Percentiles rank a stretch among this genome's conserved stretches.
Conservation (phyloP, 2,888 invertebrate genomes). For the Galerucella calmariensis region DNA sequence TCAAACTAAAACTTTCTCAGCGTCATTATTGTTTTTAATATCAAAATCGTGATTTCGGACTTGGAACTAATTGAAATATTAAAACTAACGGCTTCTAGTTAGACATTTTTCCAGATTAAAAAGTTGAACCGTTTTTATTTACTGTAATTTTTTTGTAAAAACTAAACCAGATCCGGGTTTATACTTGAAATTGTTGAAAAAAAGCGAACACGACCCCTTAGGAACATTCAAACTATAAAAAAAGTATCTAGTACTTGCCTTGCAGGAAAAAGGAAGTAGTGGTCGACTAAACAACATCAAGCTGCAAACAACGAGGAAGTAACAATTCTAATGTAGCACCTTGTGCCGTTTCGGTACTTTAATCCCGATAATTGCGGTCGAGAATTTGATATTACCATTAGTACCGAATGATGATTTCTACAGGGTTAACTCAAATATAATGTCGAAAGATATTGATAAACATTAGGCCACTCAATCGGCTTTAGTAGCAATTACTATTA, state of each 20-base stretch:
- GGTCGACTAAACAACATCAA: slow-evolving; percentile 43
- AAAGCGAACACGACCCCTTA: not conserved
- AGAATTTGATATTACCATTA: slow-evolving; percentile 25
- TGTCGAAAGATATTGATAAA: too few relatives aligned
- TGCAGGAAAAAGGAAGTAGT: slow-evolving; percentile 47
- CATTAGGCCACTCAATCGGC: too few relatives aligned
- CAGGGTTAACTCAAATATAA: too few relatives aligned
- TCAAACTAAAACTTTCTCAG: slow-evolving; percentile 27
- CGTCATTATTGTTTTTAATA: slow-evolving; percentile 25
- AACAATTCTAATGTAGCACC: slow-evolving; percentile 47
- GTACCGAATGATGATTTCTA: not conserved
- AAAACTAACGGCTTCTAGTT: slow-evolving; percentile 29
- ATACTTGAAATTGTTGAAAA: not conserved
- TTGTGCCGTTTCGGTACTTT: slow-evolving; percentile 48
- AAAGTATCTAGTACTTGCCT: not conserved
- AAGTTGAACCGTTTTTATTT: not conserved
- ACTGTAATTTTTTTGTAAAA: not conserved
- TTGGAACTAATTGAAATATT: slow-evolving; percentile 39
- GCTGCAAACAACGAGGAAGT: slow-evolving; percentile 43
- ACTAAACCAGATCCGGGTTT: not conserved
- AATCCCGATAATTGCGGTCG: slow-evolving; percentile 41
- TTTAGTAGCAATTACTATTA: too few relatives aligned
- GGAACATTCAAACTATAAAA: slow-evolving; percentile 9
- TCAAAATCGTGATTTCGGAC: slow-evolving; percentile 34
- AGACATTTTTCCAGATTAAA: slow-evolving; percentile 33